Evolutionary conservation across 1,140 invertebrate species (phyloP), one percentile per base, ranked within the genome.

Genomic region (Phenacoccus solenopsis): DNA sequence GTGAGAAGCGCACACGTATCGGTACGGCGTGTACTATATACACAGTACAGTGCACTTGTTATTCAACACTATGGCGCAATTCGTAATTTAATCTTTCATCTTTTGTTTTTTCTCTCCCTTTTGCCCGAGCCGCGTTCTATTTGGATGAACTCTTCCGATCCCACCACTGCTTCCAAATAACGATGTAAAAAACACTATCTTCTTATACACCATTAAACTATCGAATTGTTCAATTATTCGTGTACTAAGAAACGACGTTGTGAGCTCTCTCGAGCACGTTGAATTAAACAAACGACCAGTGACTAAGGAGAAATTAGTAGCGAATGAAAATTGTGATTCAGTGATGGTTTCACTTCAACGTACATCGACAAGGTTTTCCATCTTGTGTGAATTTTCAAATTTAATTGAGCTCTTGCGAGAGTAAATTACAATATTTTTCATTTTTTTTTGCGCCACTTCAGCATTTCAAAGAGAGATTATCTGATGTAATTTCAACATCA

Each of bases 61-160:
- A 64, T 64, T 64, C 59, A 64, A 27, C 59, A 64, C 25, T 64
- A n/a, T n/a, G 59, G 21, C 59, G 59, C 21, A 64, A 49, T 49
- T 49, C 59, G 59, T 64, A 64, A 64, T 64, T 64, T 27, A 64
- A 64, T 64, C 59, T 24, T 59, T 59, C 56, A 22, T 59, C 56
- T 59, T 64, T 64, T 64, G 21, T 64, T 64, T 24, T 49, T n/a
- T n/a, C n/a, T n/a, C n/a, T n/a, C n/a, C n/a, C n/a, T n/a, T n/a
- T n/a, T n/a, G n/a, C n/a, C n/a, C n/a, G n/a, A n/a, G n/a, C n/a
- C n/a, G n/a, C n/a, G n/a, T n/a, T n/a, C n/a, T n/a, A n/a, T n/a
- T n/a, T n/a, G n/a, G n/a, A n/a, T n/a, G n/a, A n/a, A n/a, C n/a
- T n/a, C n/a, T n/a, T n/a, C n/a, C n/a, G n/a, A n/a, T n/a, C n/a